These are phyloP conservation scores for Anarhynchus alexandrinus DNA, from an alignment of 2,113 vertebrate genomes.

Conservation along the genomic window DNA sequence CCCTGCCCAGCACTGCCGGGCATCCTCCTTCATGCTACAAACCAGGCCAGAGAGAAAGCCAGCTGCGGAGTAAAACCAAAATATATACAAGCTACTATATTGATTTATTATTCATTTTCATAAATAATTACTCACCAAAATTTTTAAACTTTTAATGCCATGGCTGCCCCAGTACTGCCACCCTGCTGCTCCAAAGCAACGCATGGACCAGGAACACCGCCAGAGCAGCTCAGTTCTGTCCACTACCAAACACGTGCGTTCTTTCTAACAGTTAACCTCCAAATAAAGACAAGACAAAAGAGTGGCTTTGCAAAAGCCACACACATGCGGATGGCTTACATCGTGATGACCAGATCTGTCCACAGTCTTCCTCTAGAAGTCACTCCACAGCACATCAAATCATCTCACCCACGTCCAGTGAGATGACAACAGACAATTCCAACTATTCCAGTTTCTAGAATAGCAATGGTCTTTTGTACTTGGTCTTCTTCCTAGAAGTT, in stretches of 20 bases:
- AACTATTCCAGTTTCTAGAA: neutral
- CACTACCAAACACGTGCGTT: rapidly evolving
- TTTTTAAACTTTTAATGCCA: neutral
- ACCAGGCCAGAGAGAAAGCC: neutral
- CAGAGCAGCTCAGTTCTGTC: neutral
- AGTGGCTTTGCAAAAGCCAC: neutral
- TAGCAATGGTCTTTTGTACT: neutral
- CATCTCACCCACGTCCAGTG: neutral
- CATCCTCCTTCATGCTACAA: neutral
- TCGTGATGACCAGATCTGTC: rapidly evolving
- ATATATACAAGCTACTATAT: neutral
- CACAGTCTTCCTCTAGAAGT: neutral
- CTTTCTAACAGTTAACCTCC: neutral
- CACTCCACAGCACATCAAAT: neutral
- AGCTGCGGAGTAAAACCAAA: neutral
- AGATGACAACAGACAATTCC: neutral
- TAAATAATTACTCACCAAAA: slow-evolving; percentile 15
- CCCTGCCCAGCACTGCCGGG: neutral
- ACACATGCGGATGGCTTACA: neutral
- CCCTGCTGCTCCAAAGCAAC: neutral
- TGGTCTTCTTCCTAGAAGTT: neutral
- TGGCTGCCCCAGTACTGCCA: neutral
- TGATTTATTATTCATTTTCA: slow-evolving; percentile 45
- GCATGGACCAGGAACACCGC: neutral
- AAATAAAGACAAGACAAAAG: neutral